Evolutionary conservation across 2,113 vertebrate species (phyloP), one percentile per base, ranked within the genome.

Genomic region (Eudyptes chrysolophus): DNA sequence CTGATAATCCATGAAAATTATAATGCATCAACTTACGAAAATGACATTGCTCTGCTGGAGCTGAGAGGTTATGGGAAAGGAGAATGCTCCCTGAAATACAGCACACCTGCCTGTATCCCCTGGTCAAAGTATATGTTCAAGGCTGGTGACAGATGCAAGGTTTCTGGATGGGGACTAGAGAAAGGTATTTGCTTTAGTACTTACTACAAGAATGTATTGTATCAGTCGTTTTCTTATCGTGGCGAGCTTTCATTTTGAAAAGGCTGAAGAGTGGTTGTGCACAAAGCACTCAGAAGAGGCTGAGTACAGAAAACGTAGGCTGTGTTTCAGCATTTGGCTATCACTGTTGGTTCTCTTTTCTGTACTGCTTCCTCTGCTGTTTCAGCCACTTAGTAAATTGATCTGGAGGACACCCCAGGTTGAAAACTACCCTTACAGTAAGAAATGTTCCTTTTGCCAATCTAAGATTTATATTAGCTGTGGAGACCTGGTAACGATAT

Each of bases 11-110:
- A 99, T 58, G 98, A 98, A 20, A 52, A 94, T 1, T 99, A 98
- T 71, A 96, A 98, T 21, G 49, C 98, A 2, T 16, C 9, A n/a
- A 99, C 97, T 5, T 99, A 99, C 1, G 91, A 99, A 96, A 99
- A 99, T 52, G 99, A 99, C 98, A 99, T 99, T 38, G 99, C 99
- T 65, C 97, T 99, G 97, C 51, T 99, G 58, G 92, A 99, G 96
- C 89, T 99, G 88, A 65, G 94, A 95, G 97, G 96, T 44, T 36
- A 5, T 30, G 54, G 2, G 65, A 65, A 0, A 2, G 24, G 8
- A 11, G 34, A 89, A 2, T 99, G 99, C 57, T 18, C 96, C 17
- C 7, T 85, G 38, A 7, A 93, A 7, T 87, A 97, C 38, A 98
- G 94, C 2, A 68, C 95, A 7, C 91, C 99, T 22, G 98, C 99